These are phyloP conservation scores for Acanthochromis polyacanthus DNA, from an alignment of 2,113 vertebrate species.

Conservation along the genomic window DNA sequence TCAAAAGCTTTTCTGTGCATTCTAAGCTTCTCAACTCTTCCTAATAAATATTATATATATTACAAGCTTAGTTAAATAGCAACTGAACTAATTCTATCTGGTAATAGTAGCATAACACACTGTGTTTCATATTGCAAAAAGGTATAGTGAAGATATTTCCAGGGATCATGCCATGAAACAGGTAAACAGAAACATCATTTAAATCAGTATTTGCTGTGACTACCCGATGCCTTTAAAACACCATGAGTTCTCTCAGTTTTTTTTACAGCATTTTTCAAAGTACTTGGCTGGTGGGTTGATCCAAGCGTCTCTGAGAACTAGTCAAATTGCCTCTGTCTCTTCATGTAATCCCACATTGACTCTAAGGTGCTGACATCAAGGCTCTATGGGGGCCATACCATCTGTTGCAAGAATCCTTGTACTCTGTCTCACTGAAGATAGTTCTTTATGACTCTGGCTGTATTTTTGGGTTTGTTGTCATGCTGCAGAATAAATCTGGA, in stretches of 20 bases:
- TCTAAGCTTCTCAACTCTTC: no score
- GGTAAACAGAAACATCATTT: background rate
- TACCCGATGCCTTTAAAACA: background rate
- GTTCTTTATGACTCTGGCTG: slow-evolving; percentile 5
- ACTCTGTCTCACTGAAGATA: background rate
- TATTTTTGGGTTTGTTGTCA: background rate
- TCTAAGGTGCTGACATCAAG: slow-evolving; percentile 1
- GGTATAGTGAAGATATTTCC: background rate
- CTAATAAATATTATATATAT: no score
- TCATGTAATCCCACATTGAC: slow-evolving; percentile 17
- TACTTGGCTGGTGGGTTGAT: slow-evolving; percentile 10
- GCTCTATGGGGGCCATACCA: slow-evolving; percentile 6
- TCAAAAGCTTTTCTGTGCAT: no score
- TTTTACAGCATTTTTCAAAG: background rate
- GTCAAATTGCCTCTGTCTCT: slow-evolving; percentile 13
- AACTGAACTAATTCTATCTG: no score
- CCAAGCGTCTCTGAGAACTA: slow-evolving; percentile 6
- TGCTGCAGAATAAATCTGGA: slow-evolving; percentile 2
- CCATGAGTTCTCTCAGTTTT: background rate
- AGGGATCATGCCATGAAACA: background rate
- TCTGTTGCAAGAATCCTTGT: slow-evolving; percentile 12
- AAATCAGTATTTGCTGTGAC: slow-evolving; percentile 2
- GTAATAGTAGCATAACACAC: no score
- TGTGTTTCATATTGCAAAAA: no score
- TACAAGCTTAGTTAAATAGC: no score